Percentiles rank a stretch among this genome's conserved stretches.
phyloP scores from a whole-genome alignment of 1,140 invertebrate genomes.

The Geopemphigus sp. region DNA sequence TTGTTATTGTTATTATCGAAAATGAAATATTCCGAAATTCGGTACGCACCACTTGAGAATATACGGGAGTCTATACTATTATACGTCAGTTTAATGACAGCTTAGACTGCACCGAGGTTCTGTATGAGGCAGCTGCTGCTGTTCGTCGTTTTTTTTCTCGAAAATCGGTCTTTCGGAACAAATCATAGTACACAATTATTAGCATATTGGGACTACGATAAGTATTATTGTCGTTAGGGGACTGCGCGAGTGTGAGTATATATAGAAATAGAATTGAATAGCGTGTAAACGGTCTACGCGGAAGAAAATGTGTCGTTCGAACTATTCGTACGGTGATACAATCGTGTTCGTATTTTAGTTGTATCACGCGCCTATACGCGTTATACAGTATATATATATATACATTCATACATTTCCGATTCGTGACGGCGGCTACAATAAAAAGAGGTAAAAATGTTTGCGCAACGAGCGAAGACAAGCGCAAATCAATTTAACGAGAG shows the following conservation, averaged over 20 bases:
- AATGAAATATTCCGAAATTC: slow-evolving; percentile 39
- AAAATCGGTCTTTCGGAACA: neutral
- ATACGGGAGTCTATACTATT: neutral
- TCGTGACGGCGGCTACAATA: neutral
- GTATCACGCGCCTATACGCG: neutral
- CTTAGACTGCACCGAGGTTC: neutral
- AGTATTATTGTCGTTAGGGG: neutral
- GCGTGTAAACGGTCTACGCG: no score
- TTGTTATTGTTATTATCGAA: slow-evolving; percentile 31
- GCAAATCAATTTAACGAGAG: slow-evolving; percentile 14
- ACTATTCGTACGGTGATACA: neutral
- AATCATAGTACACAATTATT: neutral
- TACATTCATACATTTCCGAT: neutral
- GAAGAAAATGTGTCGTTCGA: neutral
- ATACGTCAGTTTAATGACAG: slow-evolving; percentile 26
- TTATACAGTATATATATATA: neutral
- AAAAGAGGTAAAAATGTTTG: neutral
- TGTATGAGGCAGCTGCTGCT: slow-evolving; percentile 12
- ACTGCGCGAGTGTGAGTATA: no score
- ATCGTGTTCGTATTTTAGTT: neutral
- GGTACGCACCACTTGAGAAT: slow-evolving; percentile 42
- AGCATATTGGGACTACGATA: neutral
- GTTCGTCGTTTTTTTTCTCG: neutral
- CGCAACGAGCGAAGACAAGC: neutral
- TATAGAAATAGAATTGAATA: no score